Base-by-base conservation (phyloP, 1,140 invertebrate species). In the Drosophila pectinifera region DNA sequence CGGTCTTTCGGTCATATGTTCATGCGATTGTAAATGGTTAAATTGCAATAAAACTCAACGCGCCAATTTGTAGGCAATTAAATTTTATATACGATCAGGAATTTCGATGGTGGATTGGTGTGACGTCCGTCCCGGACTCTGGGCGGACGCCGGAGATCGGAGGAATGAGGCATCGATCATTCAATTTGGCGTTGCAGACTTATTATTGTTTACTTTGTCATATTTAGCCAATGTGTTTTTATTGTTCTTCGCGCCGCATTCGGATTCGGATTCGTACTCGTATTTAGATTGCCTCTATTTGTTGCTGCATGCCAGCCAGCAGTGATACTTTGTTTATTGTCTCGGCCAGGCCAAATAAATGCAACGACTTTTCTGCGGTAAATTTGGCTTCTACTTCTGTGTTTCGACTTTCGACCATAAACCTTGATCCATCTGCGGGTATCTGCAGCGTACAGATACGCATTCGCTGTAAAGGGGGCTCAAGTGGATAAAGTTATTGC, bases 41-140 rank as follows among this genome's bases (percentile, higher is more conserved):
- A 89, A 80, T 70, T 83, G 80, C 73, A 73, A 89, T 88, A 83
- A 88, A 89, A 84, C 70, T 88, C 84, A 84, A 67, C 80, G 80
- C 84, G 84, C 84, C 83, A 89, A 88, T 83, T 88, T 84, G 84
- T 80, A 84, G 84, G 83, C 83, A 88, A 88, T 88, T 89, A 88
- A 88, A 80, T 89, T 89, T 73, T 56, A 84, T 80, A 58, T 76
- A 63, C 64, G 41, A 57, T 11, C 54, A 39, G 76, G 83, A 88
- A 88, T 89, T 89, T 77, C 58, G 69, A 70, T 62, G 69, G 65
- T 61, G n/a, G 14, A 64, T 31, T 43, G 49, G 43, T 42, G 46
- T 74, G 73, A 61, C 65, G 63, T 70, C 26, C 64, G 57, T 34
- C 6, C 5, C 6, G 28, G 22, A 39, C 24, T 46, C 45, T 16